Base-by-base conservation (phyloP, 2,888 invertebrate species). In the Troides helena region DNA sequence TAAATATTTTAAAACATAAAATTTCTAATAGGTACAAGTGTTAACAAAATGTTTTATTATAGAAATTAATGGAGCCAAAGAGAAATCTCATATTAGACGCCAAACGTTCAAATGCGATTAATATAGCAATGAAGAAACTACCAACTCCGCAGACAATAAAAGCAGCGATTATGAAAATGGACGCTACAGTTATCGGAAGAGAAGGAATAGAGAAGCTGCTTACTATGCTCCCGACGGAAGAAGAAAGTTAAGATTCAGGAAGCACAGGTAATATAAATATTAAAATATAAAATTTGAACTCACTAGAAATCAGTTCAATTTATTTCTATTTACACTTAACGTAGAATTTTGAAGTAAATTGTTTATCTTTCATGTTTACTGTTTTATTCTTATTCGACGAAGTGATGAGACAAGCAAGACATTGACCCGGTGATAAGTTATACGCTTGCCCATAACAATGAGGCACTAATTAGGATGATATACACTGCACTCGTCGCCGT, bases 151-250 rank as follows among this genome's bases (percentile, higher is more conserved):
- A 99, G 74, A 98, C 99, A 10, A 99, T 99, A 74, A 99, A 99
- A 86, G 97, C 99, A n/a, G 99, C 99, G 39, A 98, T 99, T 74
- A 93, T 99, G 86, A 99, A 99, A 92, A 99, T 99, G 99, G 99
- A 99, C 86, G 97, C 98, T 1, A 98, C 99, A 1, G 98, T 99
- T 62, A 97, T 99, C 90, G 99, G 99, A 77, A 94, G 99, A 77
- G 99, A 99, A 89, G 99, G 99, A 39, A 99, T 99, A 76, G 99
- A 99, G 94, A 99, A 99, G 94, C 94, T 99, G 68, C 88, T 99
- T 71, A 97, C 97, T 17, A 99, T 99, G 99, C 93, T 99, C 83
- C 99, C 99, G 39, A 97, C 98, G 2, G 98, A 99, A 83, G 99
- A 99, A 84, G 88, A 95, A 97, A 82, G 95, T 96, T n/a, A 97